Percentiles rank a stretch among this genome's conserved stretches.
phyloP scores from a whole-genome alignment of 2,113 vertebrate genomes.

The Pycnonotus jocosus region DNA sequence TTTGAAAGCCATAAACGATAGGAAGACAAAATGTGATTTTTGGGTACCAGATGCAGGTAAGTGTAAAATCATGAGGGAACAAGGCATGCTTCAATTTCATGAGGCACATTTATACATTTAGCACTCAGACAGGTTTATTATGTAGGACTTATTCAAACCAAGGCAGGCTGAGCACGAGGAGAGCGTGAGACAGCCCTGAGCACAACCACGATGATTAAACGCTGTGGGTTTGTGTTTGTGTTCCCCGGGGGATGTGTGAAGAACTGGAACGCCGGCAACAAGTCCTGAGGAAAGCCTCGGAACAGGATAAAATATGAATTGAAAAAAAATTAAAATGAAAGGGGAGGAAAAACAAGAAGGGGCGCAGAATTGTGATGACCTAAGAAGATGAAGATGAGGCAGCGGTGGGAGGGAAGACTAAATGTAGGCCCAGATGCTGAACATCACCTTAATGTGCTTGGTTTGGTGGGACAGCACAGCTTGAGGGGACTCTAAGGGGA shows the following conservation, averaged over 20 bases:
- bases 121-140: neutral
- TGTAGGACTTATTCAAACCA: neutral
- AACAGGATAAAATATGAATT: neutral
- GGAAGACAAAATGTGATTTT: neutral
- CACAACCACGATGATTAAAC: neutral
- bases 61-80: neutral
- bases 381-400: neutral
- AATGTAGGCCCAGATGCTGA: neutral
- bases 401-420: rapidly evolving
- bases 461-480: neutral
- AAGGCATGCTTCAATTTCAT: rapidly evolving
- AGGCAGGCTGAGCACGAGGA: neutral
- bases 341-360: neutral
- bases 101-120: neutral
- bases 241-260: neutral
- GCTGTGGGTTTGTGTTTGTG: neutral
- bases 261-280: rapidly evolving
- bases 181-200: neutral
- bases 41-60: neutral
- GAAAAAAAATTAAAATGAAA: rapidly evolving
- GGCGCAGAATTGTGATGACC: neutral
- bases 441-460: rapidly evolving
- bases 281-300: neutral
- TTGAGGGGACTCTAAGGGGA: no score
- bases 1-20: neutral